Conservation (phyloP, 2,888 invertebrate genomes). For the Spialia ferax region DNA sequence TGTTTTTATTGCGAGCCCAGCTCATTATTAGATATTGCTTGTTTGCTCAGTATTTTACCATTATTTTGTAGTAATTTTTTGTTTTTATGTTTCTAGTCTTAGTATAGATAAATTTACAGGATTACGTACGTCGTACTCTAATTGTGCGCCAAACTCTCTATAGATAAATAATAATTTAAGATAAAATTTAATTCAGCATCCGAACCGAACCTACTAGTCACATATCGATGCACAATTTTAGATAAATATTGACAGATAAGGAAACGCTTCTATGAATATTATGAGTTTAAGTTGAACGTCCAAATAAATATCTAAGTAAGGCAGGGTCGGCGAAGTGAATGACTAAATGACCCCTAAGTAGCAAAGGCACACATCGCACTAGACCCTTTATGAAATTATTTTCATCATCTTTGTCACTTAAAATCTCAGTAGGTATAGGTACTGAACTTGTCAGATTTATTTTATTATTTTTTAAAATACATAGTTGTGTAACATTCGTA, state of each 20-base stretch:
- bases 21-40: conserved; percentile 72
- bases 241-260: conserved; percentile 56
- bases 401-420: conserved; percentile 3
- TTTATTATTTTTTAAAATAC: not conserved
- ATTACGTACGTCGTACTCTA: conserved; percentile 47
- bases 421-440: no score
- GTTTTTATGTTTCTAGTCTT: conserved; percentile 69
- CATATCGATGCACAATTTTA: conserved; percentile 68
- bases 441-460: no score
- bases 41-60: conserved; percentile 73
- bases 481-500: not conserved
- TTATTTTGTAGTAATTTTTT: conserved; percentile 64
- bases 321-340: not conserved
- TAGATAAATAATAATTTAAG: conserved; percentile 58
- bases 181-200: conserved; percentile 61
- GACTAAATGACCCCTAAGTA: conserved; percentile 13
- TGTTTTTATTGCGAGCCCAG: conserved; percentile 73
- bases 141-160: conserved; percentile 46
- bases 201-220: conserved; percentile 68
- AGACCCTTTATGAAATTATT: conserved; percentile 19
- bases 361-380: not conserved
- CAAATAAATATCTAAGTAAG: conserved; percentile 19
- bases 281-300: conserved; percentile 48
- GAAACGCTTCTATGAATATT: conserved; percentile 55
- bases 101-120: conserved; percentile 65